These are phyloP conservation scores for Buphagus erythrorhynchus DNA, from an alignment of 2,797 vertebrate species.

Conservation along the genomic window DNA sequence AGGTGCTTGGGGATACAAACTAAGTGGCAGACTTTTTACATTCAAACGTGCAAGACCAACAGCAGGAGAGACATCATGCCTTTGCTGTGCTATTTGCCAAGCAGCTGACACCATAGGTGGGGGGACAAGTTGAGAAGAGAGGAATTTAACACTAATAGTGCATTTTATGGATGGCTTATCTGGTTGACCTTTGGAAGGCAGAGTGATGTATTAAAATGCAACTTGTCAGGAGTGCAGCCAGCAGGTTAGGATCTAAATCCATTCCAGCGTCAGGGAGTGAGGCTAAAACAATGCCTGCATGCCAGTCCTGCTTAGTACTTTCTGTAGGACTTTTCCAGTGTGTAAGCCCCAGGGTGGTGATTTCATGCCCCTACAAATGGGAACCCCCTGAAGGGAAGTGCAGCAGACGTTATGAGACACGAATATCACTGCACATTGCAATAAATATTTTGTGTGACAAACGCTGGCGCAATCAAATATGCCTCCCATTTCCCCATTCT, in stretches of 20 bases:
- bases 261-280: accelerated
- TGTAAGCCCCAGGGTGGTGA: not conserved
- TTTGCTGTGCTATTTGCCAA: not conserved
- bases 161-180: not conserved
- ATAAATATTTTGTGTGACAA: not conserved
- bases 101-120: not conserved
- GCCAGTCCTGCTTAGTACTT: not conserved
- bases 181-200: conserved; percentile 1
- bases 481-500: not conserved
- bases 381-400: not conserved
- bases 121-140: not conserved
- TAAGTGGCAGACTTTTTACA: not conserved
- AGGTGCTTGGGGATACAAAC: not conserved
- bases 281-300: not conserved
- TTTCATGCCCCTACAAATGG: accelerated
- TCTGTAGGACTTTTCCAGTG: not conserved
- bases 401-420: not conserved
- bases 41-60: accelerated
- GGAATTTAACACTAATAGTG: not conserved
- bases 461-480: not conserved
- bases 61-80: not conserved
- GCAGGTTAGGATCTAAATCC: not conserved
- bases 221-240: not conserved
- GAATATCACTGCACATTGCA: not conserved
- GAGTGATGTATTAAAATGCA: not conserved